These are phyloP conservation scores for Drosophila hamatofila DNA, from an alignment of 2,888 invertebrate species.

Conservation along the genomic window DNA sequence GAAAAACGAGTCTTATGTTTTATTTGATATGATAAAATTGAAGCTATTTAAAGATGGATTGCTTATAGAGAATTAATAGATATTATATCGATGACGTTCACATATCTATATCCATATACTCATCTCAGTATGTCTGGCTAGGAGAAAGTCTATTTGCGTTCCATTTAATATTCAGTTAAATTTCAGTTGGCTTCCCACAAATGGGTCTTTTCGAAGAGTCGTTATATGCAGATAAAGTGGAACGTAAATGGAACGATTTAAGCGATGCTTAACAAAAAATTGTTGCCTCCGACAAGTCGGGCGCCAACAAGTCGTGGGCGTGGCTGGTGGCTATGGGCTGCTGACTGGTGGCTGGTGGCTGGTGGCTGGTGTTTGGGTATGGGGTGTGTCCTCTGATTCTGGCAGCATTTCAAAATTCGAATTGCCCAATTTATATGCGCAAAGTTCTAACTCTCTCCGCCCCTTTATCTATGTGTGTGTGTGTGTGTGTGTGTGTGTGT, in stretches of 20 bases:
- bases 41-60: background rate
- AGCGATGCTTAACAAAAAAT: slow-evolving; percentile 36
- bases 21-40: background rate
- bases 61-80: background rate
- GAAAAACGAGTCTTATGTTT: background rate
- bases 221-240: slow-evolving; percentile 21
- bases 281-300: slow-evolving; percentile 22
- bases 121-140: background rate
- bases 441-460: slow-evolving; percentile 52
- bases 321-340: background rate
- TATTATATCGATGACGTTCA: background rate
- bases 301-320: slow-evolving; percentile 37
- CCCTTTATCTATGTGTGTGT: slow-evolving; percentile 2
- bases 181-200: background rate
- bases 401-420: slow-evolving; percentile 47
- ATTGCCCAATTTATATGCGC: slow-evolving; percentile 73
- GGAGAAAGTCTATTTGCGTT: background rate
- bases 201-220: background rate
- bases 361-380: background rate
- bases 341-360: background rate
- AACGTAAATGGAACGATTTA: slow-evolving; percentile 48
- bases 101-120: background rate
- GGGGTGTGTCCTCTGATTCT: slow-evolving; percentile 22
- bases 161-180: slow-evolving; percentile 7
- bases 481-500: slow-evolving; percentile 24